Conservation (phyloP, 2,113 vertebrate genomes). For the Ammodytes marinus region DNA sequence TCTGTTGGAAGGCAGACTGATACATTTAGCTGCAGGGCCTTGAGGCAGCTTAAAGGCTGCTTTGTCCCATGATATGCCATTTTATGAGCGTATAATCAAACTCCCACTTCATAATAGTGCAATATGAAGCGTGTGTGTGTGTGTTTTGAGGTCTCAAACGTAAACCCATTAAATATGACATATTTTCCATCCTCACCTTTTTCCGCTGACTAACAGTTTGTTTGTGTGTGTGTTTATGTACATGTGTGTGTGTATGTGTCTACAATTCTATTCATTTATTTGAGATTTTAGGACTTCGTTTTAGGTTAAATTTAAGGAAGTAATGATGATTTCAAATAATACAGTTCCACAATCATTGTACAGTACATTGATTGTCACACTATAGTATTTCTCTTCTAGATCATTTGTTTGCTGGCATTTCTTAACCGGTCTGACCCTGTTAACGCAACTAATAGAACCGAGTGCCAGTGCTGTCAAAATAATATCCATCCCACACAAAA, state of each 20-base stretch:
- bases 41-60: slow-evolving; percentile 48
- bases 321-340: too few species aligned
- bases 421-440: not conserved
- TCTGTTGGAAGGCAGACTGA: slow-evolving; percentile 42
- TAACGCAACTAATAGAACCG: not conserved
- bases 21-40: slow-evolving; percentile 36
- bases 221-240: too few species aligned
- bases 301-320: too few species aligned
- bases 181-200: not conserved
- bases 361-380: too few species aligned
- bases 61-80: slow-evolving; percentile 20
- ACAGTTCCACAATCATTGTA: too few species aligned
- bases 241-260: too few species aligned
- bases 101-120: slow-evolving; percentile 39
- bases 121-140: not conserved
- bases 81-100: slow-evolving; percentile 58
- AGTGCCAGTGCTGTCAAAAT: not conserved
- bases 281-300: too few species aligned
- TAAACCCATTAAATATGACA: slow-evolving; percentile 1
- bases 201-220: not conserved
- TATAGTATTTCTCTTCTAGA: too few species aligned
- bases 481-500: not conserved
- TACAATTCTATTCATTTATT: too few species aligned
- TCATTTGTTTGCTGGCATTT: too few species aligned
- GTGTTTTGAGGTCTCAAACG: slow-evolving; percentile 5